Base-by-base conservation (phyloP, 2,797 vertebrate species). In the Anomalospiza imberbis region DNA sequence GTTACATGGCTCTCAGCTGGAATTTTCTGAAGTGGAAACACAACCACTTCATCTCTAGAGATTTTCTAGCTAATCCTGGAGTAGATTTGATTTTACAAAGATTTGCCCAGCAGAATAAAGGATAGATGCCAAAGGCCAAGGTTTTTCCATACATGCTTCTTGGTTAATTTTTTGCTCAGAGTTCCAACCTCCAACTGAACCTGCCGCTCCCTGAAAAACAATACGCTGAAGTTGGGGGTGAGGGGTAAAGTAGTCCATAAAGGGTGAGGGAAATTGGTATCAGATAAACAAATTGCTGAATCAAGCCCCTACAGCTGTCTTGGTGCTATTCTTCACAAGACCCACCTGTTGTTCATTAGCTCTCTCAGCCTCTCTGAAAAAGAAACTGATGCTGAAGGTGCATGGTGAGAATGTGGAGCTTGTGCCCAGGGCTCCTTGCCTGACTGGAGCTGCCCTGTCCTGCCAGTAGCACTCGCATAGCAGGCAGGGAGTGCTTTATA, bases 71-170 rank as follows among this genome's bases (percentile, higher is more conserved):
- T 91, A 85, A 77, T 55, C 55, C 48, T 55, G 57, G 40, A 78
- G 24, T 73, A 62, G n/a, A 78, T 89, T 93, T 78, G 66, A 75
- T 89, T 68, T 92, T 76, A 85, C 14, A 81, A 61, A 78, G 20
- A 78, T 78, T 48, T 81, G 24, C 61, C 21, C 31, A 72, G 63
- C 9, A 65, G 82, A 92, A 58, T 22, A 65, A 44, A 63, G 57
- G 21, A 51, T 13, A 75, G 25, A 65, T 72, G 20, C 21, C 85
- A 87, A 84, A 85, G 45, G 38, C 40, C 47, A 83, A 77, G 13
- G 12, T 65, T 90, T 83, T 91, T 71, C 38, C 36, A 68, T 29
- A 36, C 4, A 10, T 10, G 21, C 66, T 86, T 91, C 60, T 91
- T 15, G 4, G n/a, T 86, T 70, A 50, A 0, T 0, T 62, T 62